Base-by-base conservation (phyloP, 2,888 invertebrate species). In the Apamea crenata region DNA sequence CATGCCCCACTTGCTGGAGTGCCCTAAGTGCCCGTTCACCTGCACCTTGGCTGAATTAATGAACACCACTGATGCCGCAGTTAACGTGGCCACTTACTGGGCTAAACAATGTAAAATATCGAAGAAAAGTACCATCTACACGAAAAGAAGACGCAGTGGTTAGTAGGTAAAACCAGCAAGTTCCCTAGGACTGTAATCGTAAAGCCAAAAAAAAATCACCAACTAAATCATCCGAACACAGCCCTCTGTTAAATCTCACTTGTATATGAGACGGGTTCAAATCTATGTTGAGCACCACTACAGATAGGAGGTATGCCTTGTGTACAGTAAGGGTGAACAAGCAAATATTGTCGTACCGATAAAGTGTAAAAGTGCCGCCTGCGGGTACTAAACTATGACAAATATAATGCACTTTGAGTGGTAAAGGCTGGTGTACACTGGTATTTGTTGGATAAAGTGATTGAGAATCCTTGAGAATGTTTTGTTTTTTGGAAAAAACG, bases 341-440 rank as follows among this genome's bases (percentile, higher is more conserved):
- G 90, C 90, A 93, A 95, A 95, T 95, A 95, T 95, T 95, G 91
- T 91, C 86, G 56, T 59, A 91, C 80, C 89, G 94, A 94, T 95
- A 95, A 94, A 91, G 85, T 84, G 91, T 91, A 90, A 92, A 93
- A 92, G 93, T 87, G 88, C 94, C 94, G 94, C 90, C 91, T 75
- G 77, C 77, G 88, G 87, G 92, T 80, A 91, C 90, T 91, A 90
- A 92, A 90, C 89, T 92, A 93, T 92, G 90, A 92, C 93, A 93
- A 93, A 93, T 92, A 91, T 85, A 89, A 89, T 89, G 89, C 89
- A 88, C 88, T 89, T 88, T 83, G 83, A 83, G 86, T 75, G 73
- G 74, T 88, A 77, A 84, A 68, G 81, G 66, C 47, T 40, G 68
- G 73, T 56, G 65, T 74, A 80, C 66, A 56, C 63, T 70, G 63